Base-by-base conservation (phyloP, 1,140 invertebrate genomes). In the Aplysia californica region DNA sequence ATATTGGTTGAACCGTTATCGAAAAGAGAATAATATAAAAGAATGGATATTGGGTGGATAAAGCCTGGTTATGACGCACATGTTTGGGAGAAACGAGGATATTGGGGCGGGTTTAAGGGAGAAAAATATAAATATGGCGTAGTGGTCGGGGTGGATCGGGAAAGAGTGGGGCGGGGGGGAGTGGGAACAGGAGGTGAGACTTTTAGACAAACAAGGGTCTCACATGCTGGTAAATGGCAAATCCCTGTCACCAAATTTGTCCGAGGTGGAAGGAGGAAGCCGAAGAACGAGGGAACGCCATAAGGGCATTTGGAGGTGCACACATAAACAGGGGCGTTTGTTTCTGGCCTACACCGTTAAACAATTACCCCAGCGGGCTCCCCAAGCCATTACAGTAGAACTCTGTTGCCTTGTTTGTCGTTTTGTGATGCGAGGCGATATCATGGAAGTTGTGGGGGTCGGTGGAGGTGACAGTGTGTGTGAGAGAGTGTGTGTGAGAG, bases 151-250 rank as follows among this genome's bases (percentile, higher is more conserved):
- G n/a, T n/a, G n/a, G n/a, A n/a, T n/a, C n/a, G n/a, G n/a, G n/a
- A n/a, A n/a, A n/a, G n/a, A n/a, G n/a, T n/a, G n/a, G n/a, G n/a
- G n/a, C n/a, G n/a, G n/a, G n/a, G n/a, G n/a, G n/a, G n/a, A n/a
- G n/a, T n/a, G n/a, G n/a, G n/a, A n/a, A n/a, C n/a, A n/a, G n/a
- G n/a, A n/a, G n/a, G n/a, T n/a, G n/a, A 36, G 64, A 66, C 31
- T 66, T 66, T 66, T 66, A 66, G 64, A 39, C 64, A 38, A 66
- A 66, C 64, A 66, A 4, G 64, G 39, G 36, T 5, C 33, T 66
- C 35, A 38, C 64, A 66, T 36, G 64, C 64, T 23, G 64, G 64
- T 15, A 66, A 66, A 66, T 66, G 64, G 64, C 64, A 66, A 66
- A 66, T 38, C 36, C 33, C 26, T 66, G 64, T 66, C 36, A 10